Conservation (phyloP, 2,888 invertebrate species). For the Luperina nickerlii region DNA sequence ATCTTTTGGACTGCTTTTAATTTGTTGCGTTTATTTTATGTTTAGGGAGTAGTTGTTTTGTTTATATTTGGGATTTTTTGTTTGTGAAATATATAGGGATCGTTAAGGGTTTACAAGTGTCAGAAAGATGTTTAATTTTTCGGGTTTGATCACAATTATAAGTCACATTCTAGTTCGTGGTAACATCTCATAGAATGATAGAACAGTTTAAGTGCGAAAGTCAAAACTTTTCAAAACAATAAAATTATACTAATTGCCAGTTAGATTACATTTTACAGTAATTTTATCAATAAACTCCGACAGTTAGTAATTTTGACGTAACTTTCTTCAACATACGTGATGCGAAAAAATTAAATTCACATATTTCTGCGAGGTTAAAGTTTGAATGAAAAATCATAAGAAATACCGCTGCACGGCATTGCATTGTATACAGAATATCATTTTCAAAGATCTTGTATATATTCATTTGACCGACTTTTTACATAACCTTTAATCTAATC, state of each 20-base stretch:
- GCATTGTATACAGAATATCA: conserved; percentile 62
- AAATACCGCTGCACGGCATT: conserved; percentile 62
- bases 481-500: conserved; percentile 67
- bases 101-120: conserved; percentile 20
- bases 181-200: conserved; percentile 45
- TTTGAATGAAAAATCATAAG: conserved; percentile 47
- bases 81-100: conserved; percentile 25
- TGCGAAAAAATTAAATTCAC: conserved; percentile 39
- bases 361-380: conserved; percentile 48
- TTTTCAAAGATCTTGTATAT: conserved; percentile 64
- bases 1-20: conserved; percentile 60
- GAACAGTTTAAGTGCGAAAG: conserved; percentile 60
- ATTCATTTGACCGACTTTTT: conserved; percentile 69
- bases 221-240: conserved; percentile 58
- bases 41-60: neutral
- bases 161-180: conserved; percentile 44
- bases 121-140: neutral
- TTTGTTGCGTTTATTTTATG: conserved; percentile 34
- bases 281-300: conserved; percentile 51
- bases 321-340: conserved; percentile 49
- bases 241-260: conserved; percentile 63
- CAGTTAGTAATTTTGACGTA: conserved; percentile 40
- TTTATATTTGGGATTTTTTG: conserved; percentile 2
- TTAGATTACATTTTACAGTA: conserved; percentile 52
- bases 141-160: neutral